phyloP scores from a whole-genome alignment of 2,113 vertebrate genomes.

The Dinomys branickii region DNA sequence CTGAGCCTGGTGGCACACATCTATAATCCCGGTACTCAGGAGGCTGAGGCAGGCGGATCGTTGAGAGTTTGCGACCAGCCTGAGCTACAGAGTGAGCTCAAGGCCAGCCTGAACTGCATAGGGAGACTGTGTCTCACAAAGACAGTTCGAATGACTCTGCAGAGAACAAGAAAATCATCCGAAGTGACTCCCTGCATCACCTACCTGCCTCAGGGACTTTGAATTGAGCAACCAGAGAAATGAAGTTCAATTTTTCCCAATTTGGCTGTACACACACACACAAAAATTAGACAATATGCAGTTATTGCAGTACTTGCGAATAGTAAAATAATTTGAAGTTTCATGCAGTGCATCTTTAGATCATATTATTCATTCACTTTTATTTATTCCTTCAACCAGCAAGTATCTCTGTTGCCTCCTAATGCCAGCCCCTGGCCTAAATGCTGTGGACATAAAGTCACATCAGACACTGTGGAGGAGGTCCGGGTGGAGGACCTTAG shows the following conservation, averaged over 20 bases:
- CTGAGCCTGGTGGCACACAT: no score
- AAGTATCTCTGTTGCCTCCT: neutral
- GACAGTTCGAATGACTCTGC: neutral
- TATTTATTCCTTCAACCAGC: neutral
- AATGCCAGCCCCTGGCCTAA: neutral
- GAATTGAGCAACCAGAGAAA: slow-evolving; percentile 41
- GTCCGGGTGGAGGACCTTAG: neutral
- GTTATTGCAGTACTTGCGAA: neutral
- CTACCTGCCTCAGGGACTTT: no score
- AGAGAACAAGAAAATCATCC: neutral
- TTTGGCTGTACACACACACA: neutral
- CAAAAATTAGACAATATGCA: neutral
- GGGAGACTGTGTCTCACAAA: no score
- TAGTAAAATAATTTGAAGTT: neutral
- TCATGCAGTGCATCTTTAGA: neutral
- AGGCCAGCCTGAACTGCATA: no score
- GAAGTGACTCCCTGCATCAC: neutral
- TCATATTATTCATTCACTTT: slow-evolving; percentile 6
- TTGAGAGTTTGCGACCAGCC: no score
- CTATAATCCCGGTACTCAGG: no score
- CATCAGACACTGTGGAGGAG: neutral
- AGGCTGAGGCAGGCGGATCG: no score
- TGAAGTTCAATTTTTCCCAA: neutral
- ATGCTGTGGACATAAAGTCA: neutral
- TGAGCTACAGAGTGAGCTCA: no score